A percentile compares a stretch with the other conserved stretches of the same genome.
Conservation (phyloP, 2,888 invertebrate species). For the Polymixis lichenea region DNA sequence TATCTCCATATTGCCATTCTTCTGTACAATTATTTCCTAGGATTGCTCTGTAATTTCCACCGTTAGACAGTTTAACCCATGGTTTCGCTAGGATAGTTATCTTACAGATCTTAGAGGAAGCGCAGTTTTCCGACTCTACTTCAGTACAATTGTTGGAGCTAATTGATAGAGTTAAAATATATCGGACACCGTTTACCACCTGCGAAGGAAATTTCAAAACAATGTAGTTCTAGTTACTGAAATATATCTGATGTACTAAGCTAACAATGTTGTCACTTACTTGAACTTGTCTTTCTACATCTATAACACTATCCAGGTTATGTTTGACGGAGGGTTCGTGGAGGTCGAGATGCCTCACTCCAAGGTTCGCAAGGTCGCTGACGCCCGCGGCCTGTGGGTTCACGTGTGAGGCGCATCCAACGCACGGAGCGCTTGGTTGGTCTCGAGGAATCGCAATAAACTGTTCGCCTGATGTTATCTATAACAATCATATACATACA, state of each 20-base stretch:
- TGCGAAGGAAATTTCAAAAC: slow-evolving; percentile 73
- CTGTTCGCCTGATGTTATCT: slow-evolving; percentile 88
- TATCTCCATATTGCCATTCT: slow-evolving; percentile 87
- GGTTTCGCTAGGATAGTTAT: slow-evolving; percentile 92
- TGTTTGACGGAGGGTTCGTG: slow-evolving; percentile 82
- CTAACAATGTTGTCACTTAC: slow-evolving; percentile 67
- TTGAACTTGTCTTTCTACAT: slow-evolving; percentile 91
- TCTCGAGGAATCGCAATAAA: slow-evolving; percentile 86
- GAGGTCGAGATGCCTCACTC: slow-evolving; percentile 85
- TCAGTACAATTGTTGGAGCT: slow-evolving; percentile 85
- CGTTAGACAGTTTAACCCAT: slow-evolving; percentile 91
- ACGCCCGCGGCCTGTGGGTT: slow-evolving; percentile 89
- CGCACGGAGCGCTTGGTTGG: slow-evolving; percentile 79
- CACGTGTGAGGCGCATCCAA: slow-evolving; percentile 89
- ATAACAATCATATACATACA: slow-evolving; percentile 54
- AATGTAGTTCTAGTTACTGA: slow-evolving; percentile 21
- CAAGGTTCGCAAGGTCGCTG: slow-evolving; percentile 84
- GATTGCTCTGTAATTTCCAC: slow-evolving; percentile 91
- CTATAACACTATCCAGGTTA: slow-evolving; percentile 83
- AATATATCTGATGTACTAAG: background rate
- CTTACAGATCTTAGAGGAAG: slow-evolving; percentile 88
- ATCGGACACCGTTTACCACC: slow-evolving; percentile 91
- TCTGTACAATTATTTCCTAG: slow-evolving; percentile 92
- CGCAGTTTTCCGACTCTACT: slow-evolving; percentile 74
- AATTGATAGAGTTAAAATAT: slow-evolving; percentile 88